These are phyloP conservation scores for Chelonus formosanus DNA, from an alignment of 2,888 invertebrate species.

Conservation along the genomic window DNA sequence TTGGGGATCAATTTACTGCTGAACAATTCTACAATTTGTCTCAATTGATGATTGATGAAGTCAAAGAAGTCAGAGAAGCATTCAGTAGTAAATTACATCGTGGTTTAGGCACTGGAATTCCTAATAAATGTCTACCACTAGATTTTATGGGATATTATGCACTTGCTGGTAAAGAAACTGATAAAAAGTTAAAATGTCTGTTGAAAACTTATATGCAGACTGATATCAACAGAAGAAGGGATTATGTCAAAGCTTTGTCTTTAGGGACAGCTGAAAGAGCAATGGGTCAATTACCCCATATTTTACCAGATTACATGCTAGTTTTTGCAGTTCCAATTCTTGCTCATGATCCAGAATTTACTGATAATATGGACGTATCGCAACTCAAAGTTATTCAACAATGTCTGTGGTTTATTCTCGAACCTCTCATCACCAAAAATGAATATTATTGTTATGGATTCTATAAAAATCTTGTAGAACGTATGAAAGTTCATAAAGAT, in stretches of 20 bases:
- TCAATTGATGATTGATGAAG: slow-evolving; percentile 86
- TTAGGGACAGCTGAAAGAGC: slow-evolving; percentile 70
- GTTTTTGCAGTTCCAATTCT: slow-evolving; percentile 96
- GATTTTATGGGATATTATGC: slow-evolving; percentile 98
- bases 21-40: slow-evolving; percentile 96
- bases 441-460: slow-evolving; percentile 96
- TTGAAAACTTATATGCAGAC: slow-evolving; percentile 85
- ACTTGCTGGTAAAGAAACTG: slow-evolving; percentile 87
- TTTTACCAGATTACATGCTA: slow-evolving; percentile 96
- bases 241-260: slow-evolving; percentile 87
- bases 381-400: slow-evolving; percentile 84
- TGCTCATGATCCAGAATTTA: slow-evolving; percentile 90
- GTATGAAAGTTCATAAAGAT: slow-evolving; percentile 94
- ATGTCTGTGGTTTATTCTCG: slow-evolving; percentile 93
- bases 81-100: slow-evolving; percentile 94
- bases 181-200: slow-evolving; percentile 75
- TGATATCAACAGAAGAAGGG: slow-evolving; percentile 87
- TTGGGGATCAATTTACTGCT: slow-evolving; percentile 92
- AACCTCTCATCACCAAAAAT: slow-evolving; percentile 91
- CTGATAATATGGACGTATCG: slow-evolving; percentile 77
- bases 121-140: slow-evolving; percentile 89
- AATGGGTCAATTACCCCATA: slow-evolving; percentile 79
- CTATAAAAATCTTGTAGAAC: slow-evolving; percentile 91
- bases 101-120: slow-evolving; percentile 82
- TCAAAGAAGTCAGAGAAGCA: slow-evolving; percentile 85